phyloP scores from a whole-genome alignment of 2,888 invertebrate species.

The Diloba caeruleocephala region DNA sequence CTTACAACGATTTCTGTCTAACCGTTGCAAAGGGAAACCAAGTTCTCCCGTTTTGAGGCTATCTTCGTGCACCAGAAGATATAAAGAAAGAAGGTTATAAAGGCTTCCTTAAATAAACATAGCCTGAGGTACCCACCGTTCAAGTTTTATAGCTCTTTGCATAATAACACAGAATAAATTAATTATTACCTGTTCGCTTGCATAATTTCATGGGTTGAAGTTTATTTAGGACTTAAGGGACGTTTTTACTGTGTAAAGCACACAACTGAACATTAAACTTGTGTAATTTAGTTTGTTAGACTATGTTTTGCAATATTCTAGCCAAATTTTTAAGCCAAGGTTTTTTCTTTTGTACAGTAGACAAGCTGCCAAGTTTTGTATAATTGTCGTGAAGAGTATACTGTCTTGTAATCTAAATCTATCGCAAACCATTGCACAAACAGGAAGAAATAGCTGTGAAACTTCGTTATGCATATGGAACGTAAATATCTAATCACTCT shows the following conservation, averaged over 20 bases:
- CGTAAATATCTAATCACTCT: too few species aligned
- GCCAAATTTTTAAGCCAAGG: not conserved
- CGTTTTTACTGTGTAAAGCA: constrained; percentile 49
- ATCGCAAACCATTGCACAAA: too few species aligned
- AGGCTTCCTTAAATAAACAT: constrained; percentile 64
- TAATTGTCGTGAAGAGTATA: too few species aligned
- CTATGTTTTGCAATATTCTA: constrained; percentile 2
- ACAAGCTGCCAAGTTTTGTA: too few species aligned
- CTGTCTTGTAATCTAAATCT: too few species aligned
- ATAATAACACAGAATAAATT: constrained; percentile 72
- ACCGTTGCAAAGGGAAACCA: not conserved
- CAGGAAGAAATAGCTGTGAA: too few species aligned
- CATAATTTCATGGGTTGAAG: constrained; percentile 62
- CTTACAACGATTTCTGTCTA: too few species aligned
- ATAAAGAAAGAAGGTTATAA: constrained; percentile 44
- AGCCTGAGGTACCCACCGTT: constrained; percentile 37
- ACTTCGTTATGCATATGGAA: too few species aligned
- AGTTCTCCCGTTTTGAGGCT: not conserved
- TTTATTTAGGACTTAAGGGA: constrained; percentile 67
- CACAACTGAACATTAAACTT: constrained; percentile 24
- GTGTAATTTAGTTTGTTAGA: constrained; percentile 34
- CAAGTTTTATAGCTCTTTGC: constrained; percentile 62
- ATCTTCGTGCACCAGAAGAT: constrained; percentile 11
- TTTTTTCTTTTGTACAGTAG: too few species aligned
- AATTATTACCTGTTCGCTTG: constrained; percentile 70